Percentiles rank a stretch among this genome's conserved stretches.
phyloP scores from a whole-genome alignment of 2,888 invertebrate species.

The Petrolisthes manimaculis region DNA sequence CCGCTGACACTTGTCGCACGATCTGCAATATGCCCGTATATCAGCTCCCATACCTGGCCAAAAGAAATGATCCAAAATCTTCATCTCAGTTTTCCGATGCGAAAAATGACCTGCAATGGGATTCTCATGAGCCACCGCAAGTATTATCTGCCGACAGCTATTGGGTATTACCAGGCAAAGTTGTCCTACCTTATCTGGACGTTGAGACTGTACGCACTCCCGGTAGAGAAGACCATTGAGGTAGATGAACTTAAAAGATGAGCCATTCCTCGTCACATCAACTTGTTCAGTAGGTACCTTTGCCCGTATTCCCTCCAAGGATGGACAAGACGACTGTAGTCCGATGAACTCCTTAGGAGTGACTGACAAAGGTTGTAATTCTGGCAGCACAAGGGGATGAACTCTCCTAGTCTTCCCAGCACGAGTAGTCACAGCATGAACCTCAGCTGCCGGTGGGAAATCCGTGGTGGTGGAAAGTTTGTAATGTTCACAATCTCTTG shows the following conservation, averaged over 20 bases:
- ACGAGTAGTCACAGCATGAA: too few species aligned
- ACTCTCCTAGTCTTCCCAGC: too few species aligned
- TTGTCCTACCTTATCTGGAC: background rate
- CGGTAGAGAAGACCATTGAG: slow-evolving; percentile 5
- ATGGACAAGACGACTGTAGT: background rate
- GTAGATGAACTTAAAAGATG: background rate
- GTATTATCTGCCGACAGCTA: background rate
- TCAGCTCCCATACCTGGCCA: slow-evolving; percentile 22
- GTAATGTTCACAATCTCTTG: too few species aligned
- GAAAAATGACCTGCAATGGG: slow-evolving; percentile 30
- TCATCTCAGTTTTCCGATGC: slow-evolving; percentile 22
- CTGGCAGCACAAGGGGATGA: background rate
- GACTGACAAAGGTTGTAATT: background rate
- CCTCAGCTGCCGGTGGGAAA: too few species aligned
- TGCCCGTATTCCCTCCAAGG: background rate
- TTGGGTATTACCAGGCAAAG: background rate
- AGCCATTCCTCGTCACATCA: background rate
- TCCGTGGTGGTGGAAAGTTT: too few species aligned
- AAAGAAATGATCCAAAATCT: background rate
- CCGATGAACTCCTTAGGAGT: background rate
- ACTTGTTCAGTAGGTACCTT: background rate
- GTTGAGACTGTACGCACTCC: background rate
- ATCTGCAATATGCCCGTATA: background rate
- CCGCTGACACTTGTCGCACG: slow-evolving; percentile 23
- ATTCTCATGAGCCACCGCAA: slow-evolving; percentile 20